Base-by-base conservation (phyloP, 2,888 invertebrate genomes). In the Aphodius sticticus region DNA sequence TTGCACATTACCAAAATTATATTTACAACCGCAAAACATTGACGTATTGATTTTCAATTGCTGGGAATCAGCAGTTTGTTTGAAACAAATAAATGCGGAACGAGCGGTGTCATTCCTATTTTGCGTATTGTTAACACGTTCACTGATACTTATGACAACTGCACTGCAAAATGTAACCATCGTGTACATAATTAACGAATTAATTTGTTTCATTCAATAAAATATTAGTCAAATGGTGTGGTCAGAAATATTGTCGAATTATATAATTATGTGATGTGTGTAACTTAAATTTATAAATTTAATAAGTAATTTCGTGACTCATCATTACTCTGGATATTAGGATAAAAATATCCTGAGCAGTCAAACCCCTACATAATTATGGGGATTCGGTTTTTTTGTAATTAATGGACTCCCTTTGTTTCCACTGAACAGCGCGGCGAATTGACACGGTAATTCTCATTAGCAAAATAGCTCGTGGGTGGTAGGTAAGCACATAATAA, bases 371-470 rank as follows among this genome's bases (percentile, higher is more conserved):
- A 53, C 53, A 53, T 53, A 53, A 53, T 53, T 9, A 53, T 53
- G 12, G 53, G 12, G 53, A 53, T 53, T 53, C 53, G 53, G 53
- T 53, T 53, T 53, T 5, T 53, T 53, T 53, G 53, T 53, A 53
- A 53, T 53, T 53, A 53, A 53, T 53, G 53, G 12, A 53, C 53
- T 53, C 12, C 6, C 53, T 53, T 53, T 53, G 53, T 53, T 53
- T 53, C 12, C 53, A 53, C 9, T 53, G 53, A 53, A 53, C 53
- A 12, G 3, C 53, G 12, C 7, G 53, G 53, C 53, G 53, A 53
- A 53, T 53, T 53, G 53, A 53, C 53, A 53, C 53, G 53, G 53
- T 53, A 53, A 53, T 53, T 53, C 53, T 53, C 53, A 53, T 53
- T 53, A 53, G 53, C 53, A 53, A 53, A 53, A 53, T 53, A 53